Percentiles rank a stretch among this genome's conserved stretches.
Evolutionary conservation across 2,888 invertebrate species (phyloP).

Genomic region (Trilocha varians): DNA sequence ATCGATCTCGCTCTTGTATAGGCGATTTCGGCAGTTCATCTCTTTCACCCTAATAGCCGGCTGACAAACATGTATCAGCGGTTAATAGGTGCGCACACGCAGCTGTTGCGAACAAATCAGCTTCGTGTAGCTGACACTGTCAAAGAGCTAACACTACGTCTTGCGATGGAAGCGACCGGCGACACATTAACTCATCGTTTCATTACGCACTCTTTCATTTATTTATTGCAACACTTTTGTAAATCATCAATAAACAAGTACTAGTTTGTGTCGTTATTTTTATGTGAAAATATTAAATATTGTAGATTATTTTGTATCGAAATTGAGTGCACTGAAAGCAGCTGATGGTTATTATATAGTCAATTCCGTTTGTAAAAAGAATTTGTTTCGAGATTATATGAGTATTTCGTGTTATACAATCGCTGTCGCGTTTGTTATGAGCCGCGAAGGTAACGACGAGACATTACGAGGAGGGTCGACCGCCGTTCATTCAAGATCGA

Average conservation of each 20-base stretch:
- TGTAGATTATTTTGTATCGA: background rate
- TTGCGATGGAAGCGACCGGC: slow-evolving; percentile 32
- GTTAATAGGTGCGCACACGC: slow-evolving; percentile 71
- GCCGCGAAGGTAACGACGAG: slow-evolving; percentile 33
- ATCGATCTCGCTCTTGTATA: slow-evolving; percentile 66
- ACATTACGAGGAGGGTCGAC: slow-evolving; percentile 64
- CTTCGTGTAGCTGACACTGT: slow-evolving; percentile 71
- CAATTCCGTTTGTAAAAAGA: background rate
- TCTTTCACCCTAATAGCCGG: slow-evolving; percentile 71
- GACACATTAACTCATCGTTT: slow-evolving; percentile 11
- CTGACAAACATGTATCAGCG: slow-evolving; percentile 74
- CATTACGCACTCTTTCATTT: background rate
- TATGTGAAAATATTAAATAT: background rate
- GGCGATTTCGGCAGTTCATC: slow-evolving; percentile 60
- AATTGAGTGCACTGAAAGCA: background rate
- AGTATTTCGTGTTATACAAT: slow-evolving; percentile 1
- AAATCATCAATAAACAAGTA: background rate
- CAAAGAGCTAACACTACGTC: slow-evolving; percentile 59
- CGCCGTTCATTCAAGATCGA: slow-evolving; percentile 67
- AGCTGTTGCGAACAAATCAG: slow-evolving; percentile 74
- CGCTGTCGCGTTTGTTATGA: slow-evolving; percentile 22
- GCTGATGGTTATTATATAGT: background rate
- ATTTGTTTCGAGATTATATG: background rate
- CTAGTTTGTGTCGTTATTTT: background rate
- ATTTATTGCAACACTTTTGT: slow-evolving; percentile 4